Conservation (phyloP, 2,888 invertebrate species). For the Lypha dubia region DNA sequence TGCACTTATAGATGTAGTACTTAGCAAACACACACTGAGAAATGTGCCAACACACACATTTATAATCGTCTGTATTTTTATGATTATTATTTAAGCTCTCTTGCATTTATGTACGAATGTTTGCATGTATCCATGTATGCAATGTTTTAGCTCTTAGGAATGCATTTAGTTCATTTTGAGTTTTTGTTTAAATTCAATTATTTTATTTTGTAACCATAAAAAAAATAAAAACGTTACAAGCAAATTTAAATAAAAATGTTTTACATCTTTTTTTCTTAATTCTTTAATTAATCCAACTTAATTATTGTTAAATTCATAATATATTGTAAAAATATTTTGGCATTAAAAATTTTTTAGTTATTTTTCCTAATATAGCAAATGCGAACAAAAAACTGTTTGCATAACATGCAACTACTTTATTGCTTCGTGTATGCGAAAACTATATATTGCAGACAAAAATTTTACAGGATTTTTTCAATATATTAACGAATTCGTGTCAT, state of each 20-base stretch:
- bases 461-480: too few species aligned
- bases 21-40: background rate
- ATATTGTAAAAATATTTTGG: too few species aligned
- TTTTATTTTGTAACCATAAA: background rate
- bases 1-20: background rate
- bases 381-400: too few species aligned
- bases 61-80: background rate
- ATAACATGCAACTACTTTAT: too few species aligned
- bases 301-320: too few species aligned
- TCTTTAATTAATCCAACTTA: too few species aligned
- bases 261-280: too few species aligned
- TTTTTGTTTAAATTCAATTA: constrained; percentile 13
- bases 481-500: too few species aligned
- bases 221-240: background rate
- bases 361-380: too few species aligned
- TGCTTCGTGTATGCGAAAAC: too few species aligned
- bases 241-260: background rate
- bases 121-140: background rate
- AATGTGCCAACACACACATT: background rate
- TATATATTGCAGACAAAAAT: too few species aligned
- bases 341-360: too few species aligned
- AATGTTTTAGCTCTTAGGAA: constrained; percentile 7
- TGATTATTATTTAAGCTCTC: background rate
- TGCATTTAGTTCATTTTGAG: constrained; percentile 16
- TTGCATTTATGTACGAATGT: background rate